phyloP scores from a whole-genome alignment of 1,140 invertebrate species.

The Pseudobourletiella spinata region DNA sequence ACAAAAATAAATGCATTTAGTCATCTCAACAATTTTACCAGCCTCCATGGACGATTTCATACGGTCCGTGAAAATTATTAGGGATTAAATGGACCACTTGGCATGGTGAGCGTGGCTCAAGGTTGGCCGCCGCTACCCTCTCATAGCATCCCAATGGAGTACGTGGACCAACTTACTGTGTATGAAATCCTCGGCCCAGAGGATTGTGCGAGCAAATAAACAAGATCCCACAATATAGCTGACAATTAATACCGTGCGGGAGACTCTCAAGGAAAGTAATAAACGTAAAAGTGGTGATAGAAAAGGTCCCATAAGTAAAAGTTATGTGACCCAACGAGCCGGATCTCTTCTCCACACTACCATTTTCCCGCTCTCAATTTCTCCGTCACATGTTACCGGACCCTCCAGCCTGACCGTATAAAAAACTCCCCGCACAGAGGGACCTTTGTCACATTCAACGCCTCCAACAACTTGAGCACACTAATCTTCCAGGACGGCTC shows the following conservation, averaged over 20 bases:
- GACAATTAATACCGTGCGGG: not conserved
- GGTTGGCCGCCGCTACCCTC: too few species aligned
- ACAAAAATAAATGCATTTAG: too few species aligned
- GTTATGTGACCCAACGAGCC: not conserved
- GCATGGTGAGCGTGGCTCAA: too few species aligned
- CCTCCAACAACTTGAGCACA: not conserved
- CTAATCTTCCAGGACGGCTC: too few species aligned
- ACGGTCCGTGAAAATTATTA: too few species aligned
- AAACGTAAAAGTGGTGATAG: not conserved
- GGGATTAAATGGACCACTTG: too few species aligned
- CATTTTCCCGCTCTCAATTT: not conserved
- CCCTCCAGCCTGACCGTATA: too few species aligned
- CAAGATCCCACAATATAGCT: not conserved
- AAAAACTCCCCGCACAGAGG: not conserved
- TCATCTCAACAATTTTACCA: too few species aligned
- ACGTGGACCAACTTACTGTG: too few species aligned
- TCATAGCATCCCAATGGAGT: too few species aligned
- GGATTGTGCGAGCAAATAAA: not conserved
- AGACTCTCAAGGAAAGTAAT: not conserved
- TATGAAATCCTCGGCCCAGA: not conserved
- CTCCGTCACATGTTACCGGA: too few species aligned
- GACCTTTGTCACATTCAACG: not conserved
- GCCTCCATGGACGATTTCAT: too few species aligned
- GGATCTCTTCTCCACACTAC: not conserved
- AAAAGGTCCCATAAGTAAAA: not conserved